Evolutionary conservation across 2,113 vertebrate genomes (phyloP), one percentile per base, ranked within the genome.

Genomic region (Larimichthys polyactis): DNA sequence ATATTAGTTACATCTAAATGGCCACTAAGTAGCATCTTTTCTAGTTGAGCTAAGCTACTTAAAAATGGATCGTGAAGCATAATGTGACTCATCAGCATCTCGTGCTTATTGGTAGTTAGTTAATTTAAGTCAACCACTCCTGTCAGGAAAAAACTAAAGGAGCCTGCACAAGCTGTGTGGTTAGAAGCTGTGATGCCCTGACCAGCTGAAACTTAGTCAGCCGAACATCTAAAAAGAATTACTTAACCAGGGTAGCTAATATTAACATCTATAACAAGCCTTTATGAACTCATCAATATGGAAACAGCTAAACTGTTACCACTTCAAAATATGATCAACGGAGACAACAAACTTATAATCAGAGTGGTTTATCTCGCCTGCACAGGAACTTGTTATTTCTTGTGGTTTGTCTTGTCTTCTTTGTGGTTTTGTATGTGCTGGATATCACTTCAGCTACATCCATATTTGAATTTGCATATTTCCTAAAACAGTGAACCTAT

Each of bases 1-100:
- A 82, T 75, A 82, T 75, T 75, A 24, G 75, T 59, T 4, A 62
- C 7, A 46, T 1, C 3, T 20, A 72, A 75, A 46, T 36, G 22
- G 24, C 20, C 46, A 63, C 15, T 11, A 16, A 79, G 24, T 5
- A 7, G 14, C 14, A 72, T 57, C 48, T 51, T 29, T 29, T 10
- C 72, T 69, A 32, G 32, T 32, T 32, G 44, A 43, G 10, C 17
- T 51, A 32, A 32, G 32, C 32, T 16, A n/a, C 46, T 81, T 68
- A 16, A 79, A 70, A 75, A 54, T 27, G 3, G 4, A 20, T 36
- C 24, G 36, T 75, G 5, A 64, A 64, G 17, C n/a, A 44, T n/a
- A 49, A 32, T 58, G 24, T 10, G 29, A 69, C 32, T 4, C 3
- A 46, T 24, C n/a, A 65, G 14, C 27, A 60, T 29, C 15, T 29